Conservation (phyloP, 2,888 invertebrate genomes). For the Junonia oenone region DNA sequence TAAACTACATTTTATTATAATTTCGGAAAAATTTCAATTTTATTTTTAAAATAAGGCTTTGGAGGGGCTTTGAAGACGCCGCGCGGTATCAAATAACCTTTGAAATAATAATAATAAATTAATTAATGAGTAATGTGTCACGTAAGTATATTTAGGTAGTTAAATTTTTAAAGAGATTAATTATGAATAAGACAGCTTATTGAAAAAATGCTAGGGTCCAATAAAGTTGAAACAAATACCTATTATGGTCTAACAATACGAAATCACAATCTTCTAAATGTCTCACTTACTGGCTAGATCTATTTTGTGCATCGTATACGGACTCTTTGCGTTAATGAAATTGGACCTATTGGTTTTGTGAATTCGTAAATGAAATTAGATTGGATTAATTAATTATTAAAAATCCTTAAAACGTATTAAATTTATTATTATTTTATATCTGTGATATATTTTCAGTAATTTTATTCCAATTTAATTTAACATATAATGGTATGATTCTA, state of each 20-base stretch:
- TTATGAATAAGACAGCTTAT: conserved; percentile 75
- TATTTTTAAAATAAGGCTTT: too few relatives aligned
- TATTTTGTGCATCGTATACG: conserved; percentile 10
- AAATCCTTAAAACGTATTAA: background rate
- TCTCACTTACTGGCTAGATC: conserved; percentile 11
- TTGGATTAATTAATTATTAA: background rate
- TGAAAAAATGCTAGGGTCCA: conserved; percentile 76
- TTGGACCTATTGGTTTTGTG: conserved; percentile 22
- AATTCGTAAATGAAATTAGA: background rate
- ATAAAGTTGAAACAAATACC: conserved; percentile 32
- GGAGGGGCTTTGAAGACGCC: conserved; percentile 48
- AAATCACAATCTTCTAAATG: conserved; percentile 19
- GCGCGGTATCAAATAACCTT: conserved; percentile 58
- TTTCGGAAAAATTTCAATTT: conserved; percentile 2
- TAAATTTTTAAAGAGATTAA: conserved; percentile 72
- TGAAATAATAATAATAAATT: conserved; percentile 37
- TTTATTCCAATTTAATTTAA: background rate
- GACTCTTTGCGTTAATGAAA: conserved; percentile 17
- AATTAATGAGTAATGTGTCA: conserved; percentile 56
- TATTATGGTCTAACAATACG: conserved; percentile 10
- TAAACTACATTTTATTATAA: background rate
- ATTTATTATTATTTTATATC: background rate
- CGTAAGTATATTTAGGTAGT: conserved; percentile 71
- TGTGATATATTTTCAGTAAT: conserved; percentile 1
- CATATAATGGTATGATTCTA: background rate